Base-by-base conservation (phyloP, 2,888 invertebrate species). In the Athrips mouffetella region DNA sequence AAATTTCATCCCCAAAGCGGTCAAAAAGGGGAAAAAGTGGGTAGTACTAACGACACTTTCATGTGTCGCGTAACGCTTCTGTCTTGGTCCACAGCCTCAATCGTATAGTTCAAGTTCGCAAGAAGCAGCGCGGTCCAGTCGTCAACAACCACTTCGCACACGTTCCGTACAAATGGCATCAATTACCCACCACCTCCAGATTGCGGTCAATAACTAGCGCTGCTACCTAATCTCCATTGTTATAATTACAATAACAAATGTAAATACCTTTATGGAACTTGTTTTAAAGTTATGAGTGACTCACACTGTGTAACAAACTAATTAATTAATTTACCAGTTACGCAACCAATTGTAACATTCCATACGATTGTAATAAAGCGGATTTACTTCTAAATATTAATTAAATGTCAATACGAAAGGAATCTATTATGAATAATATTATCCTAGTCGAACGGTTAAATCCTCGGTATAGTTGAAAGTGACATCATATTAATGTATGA, bases 71-170 rank as follows among this genome's bases (percentile, higher is more conserved):
- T 30, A 48, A 47, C 52, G 50, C 51, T 7, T 25, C 5, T 15
- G 6, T 10, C 18, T 29, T 11, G 46, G 18, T 10, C 40, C 35
- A 30, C 46, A 57, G 57, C 59, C 49, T 60, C 57, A 62, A 60
- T 59, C 50, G 51, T 63, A 65, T 63, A 58, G 64, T 70, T 73
- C 73, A 76, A 76, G 76, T 76, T 76, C 75, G 70, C 52, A 50
- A 53, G 53, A 54, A 59, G 51, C 49, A n/a, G n/a, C n/a, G 56
- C 18, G 18, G 18, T 8, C 18, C 51, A 58, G 52, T 62, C 61
- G 59, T 63, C 62, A 61, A 61, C 62, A 59, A 66, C 63, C 59
- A 33, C 33, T 13, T 7, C 13, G 13, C 6, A 3, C 8, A 33
- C 13, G 1, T 16, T 33, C 33, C 8, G 15, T 16, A 31, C n/a